Conservation (phyloP, 2,888 invertebrate species). For the Andricus quercusramuli region DNA sequence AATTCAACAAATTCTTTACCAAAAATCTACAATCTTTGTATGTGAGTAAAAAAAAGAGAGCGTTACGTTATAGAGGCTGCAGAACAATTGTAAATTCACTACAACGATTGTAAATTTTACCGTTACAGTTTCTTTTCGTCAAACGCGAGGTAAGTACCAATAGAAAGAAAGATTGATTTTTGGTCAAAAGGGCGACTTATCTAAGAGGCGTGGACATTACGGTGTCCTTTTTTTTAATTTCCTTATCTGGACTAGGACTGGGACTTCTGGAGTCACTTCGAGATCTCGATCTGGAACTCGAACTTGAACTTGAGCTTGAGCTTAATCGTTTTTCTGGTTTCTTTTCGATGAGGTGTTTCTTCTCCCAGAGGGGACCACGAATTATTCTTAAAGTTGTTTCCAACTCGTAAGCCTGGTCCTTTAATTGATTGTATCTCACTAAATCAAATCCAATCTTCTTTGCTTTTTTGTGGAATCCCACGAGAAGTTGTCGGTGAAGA, state of each 20-base stretch:
- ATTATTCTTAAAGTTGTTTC: constrained; percentile 82
- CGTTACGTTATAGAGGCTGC: not conserved
- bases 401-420: constrained; percentile 83
- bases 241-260: constrained; percentile 64
- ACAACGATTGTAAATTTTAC: constrained; percentile 5
- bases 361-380: constrained; percentile 80
- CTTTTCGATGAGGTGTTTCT: constrained; percentile 64
- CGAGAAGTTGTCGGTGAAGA: constrained; percentile 91
- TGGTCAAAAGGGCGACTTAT: not conserved
- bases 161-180: not conserved
- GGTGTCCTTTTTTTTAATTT: constrained; percentile 24
- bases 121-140: not conserved
- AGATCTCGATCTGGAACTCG: constrained; percentile 64
- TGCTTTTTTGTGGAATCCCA: constrained; percentile 92
- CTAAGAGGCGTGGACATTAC: not conserved
- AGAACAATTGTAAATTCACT: not conserved
- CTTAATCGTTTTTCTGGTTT: constrained; percentile 60
- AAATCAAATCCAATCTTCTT: constrained; percentile 92
- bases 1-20: not conserved
- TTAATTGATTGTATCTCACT: constrained; percentile 90
- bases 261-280: constrained; percentile 70
- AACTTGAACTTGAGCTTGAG: constrained; percentile 57
- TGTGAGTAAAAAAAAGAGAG: not conserved
- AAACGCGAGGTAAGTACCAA: constrained; percentile 8
- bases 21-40: not conserved